Percentiles rank a stretch among this genome's conserved stretches.
Evolutionary conservation across 2,113 vertebrate genomes (phyloP).

Genomic region (Gopherus flavomarginatus): DNA sequence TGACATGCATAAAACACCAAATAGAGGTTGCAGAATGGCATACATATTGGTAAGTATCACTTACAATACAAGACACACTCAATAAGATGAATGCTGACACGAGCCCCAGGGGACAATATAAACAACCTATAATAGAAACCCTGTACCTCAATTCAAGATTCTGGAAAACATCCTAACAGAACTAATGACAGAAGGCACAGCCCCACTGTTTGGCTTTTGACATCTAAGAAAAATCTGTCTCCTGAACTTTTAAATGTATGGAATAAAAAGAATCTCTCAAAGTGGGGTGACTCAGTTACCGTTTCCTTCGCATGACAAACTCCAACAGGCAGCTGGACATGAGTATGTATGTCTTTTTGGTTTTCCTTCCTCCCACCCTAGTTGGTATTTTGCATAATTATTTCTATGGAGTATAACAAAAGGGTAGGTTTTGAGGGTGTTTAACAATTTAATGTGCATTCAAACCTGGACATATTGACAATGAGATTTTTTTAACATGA

Average conservation of each 20-base stretch:
- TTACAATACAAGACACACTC: neutral
- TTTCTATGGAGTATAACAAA: neutral
- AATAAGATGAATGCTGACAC: constrained; percentile 16
- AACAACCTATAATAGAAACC: neutral
- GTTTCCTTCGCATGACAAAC: constrained; percentile 2
- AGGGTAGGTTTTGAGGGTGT: neutral
- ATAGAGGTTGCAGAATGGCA: neutral
- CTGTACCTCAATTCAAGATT: neutral
- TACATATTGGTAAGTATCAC: neutral
- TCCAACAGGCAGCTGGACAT: neutral
- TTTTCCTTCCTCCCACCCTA: neutral
- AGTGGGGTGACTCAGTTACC: constrained; percentile 28
- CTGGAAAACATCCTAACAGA: constrained; percentile 15
- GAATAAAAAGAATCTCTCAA: constrained; percentile 34
- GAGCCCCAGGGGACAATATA: neutral
- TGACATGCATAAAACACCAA: neutral
- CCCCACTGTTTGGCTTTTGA: constrained; percentile 3
- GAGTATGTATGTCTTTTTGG: neutral
- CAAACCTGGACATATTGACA: neutral
- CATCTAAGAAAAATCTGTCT: constrained; percentile 11
- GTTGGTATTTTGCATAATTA: neutral
- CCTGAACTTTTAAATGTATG: constrained; percentile 8
- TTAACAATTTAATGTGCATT: neutral
- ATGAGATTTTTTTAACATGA: neutral
- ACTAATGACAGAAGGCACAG: neutral